Base-by-base conservation (phyloP, 2,113 vertebrate species). In the Pogona vitticeps region DNA sequence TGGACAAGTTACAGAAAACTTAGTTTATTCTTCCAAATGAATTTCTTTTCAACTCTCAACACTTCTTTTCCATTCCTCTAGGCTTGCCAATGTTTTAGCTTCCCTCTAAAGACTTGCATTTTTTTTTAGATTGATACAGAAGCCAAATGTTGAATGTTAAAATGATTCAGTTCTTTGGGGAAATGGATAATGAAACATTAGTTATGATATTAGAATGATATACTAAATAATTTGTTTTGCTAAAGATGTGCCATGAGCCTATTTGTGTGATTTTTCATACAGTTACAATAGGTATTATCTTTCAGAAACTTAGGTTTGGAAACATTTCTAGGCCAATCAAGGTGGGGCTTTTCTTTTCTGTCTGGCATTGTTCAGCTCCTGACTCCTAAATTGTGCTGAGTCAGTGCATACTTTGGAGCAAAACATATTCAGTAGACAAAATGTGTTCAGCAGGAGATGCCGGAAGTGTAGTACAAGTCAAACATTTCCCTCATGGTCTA, bases 371-470 rank as follows among this genome's bases (percentile, higher is more conserved):
- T 70, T 70, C 82, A 67, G 26, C 71, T 6, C 78, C 82, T 82
- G 18, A 72, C 7, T 83, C 38, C 73, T 80, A 4, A 1, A 0
- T 6, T 77, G 83, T 7, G 38, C 38, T 2, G 17, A 88, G 42
- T 88, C 76, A 18, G 71, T 76, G 80, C 28, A 84, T 71, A 77
- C 1, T 71, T 0, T 77, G 87, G 76, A 80, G 21, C 86, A 36
- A 38, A 23, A 68, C 14, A 3, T 20, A 1, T 78, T 72, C 76
- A 71, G 71, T 17, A 67, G 26, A 70, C 71, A 88, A 12, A 52
- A 52, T 52, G 46, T 10, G 46, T 52, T 89, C 85, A 90, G 85
- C 70, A 80, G 91, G 90, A 84, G 78, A 91, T 91, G 85, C 68
- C 85, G 90, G 87, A 86, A 79, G 85, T 2, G 20, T 70, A 46